Base-by-base conservation (phyloP, 2,797 vertebrate species). In the Notamacropus eugenii region DNA sequence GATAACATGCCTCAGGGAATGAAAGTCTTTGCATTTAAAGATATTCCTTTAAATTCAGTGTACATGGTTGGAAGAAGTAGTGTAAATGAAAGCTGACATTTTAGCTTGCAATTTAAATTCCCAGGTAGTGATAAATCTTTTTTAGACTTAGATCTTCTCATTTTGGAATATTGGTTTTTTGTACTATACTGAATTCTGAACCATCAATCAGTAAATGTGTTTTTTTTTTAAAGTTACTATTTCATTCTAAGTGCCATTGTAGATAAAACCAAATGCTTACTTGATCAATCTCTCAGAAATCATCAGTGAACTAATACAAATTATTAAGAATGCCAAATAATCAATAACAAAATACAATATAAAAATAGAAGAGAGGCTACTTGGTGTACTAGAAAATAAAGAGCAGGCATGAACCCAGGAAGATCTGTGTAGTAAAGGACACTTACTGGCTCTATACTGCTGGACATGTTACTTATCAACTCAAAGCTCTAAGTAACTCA, bases 1-100 rank as follows among this genome's bases (percentile, higher is more conserved):
- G 24, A 52, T 57, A 92, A 94, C 82, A 28, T 59, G 34, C 55
- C 40, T 92, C 6, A 93, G 13, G 11, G 8, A 31, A 93, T 82
- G 4, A 55, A 27, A 55, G 67, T 10, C 0, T 95, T 95, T 58
- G 4, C 6, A 34, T 55, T 55, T 93, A 46, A 93, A 96, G 40
- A 95, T 29, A 94, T 28, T 93, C 12, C 62, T 94, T 96, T 92
- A 94, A 2, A 74, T 94, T 96, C 95, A 0, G n/a, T 93, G 4
- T 92, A 54, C 94, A 94, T 90, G 0, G 10, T 55, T 8, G 0
- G 16, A 96, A 94, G 1, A 55, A 58, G 16, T 82, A 52, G 34
- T 31, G 96, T 46, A 94, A 97, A 56, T 74, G 59, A 93, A 93
- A 52, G 57, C 12, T 92, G 34, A 55, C 5, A 92, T 56, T 92